Conservation (phyloP, 2,888 invertebrate genomes). For the Metalampra italica region DNA sequence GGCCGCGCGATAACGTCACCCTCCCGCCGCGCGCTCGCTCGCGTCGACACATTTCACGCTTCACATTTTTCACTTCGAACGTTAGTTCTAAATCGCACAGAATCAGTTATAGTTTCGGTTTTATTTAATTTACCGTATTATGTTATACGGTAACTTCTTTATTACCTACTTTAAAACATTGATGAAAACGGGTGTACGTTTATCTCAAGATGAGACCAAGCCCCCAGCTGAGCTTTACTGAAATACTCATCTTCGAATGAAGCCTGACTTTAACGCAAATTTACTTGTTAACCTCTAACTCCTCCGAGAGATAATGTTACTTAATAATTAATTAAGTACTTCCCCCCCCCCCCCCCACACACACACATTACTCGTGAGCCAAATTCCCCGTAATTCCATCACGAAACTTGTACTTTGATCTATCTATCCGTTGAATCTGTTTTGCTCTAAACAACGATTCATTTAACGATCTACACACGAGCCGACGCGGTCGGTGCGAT, state of each 20-base stretch:
- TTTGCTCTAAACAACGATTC: conserved; percentile 22
- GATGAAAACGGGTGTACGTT: too few relatives aligned
- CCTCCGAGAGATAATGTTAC: conserved; percentile 1
- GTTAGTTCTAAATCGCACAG: neutral
- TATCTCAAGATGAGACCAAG: too few relatives aligned
- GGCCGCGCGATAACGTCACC: conserved; percentile 8
- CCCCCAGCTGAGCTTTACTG: too few relatives aligned
- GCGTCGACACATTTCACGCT: conserved; percentile 6
- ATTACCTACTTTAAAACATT: too few relatives aligned
- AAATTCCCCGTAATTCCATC: conserved; percentile 23
- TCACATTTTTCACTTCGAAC: conserved; percentile 1
- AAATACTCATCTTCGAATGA: neutral
- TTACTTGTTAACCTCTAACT: neutral
- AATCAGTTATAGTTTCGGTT: too few relatives aligned
- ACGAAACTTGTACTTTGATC: conserved; percentile 22
- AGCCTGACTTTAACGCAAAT: neutral
- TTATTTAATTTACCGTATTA: too few relatives aligned
- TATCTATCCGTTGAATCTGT: conserved; percentile 13
- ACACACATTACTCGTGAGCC: conserved; percentile 12
- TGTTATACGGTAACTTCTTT: too few relatives aligned
- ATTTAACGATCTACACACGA: conserved; percentile 12
- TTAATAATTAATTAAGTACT: conserved; percentile 8
- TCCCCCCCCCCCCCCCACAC: neutral
- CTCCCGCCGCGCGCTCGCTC: neutral
- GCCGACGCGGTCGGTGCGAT: neutral